phyloP scores from a whole-genome alignment of 2,797 vertebrate genomes.

The Pyrocephalus nanus region DNA sequence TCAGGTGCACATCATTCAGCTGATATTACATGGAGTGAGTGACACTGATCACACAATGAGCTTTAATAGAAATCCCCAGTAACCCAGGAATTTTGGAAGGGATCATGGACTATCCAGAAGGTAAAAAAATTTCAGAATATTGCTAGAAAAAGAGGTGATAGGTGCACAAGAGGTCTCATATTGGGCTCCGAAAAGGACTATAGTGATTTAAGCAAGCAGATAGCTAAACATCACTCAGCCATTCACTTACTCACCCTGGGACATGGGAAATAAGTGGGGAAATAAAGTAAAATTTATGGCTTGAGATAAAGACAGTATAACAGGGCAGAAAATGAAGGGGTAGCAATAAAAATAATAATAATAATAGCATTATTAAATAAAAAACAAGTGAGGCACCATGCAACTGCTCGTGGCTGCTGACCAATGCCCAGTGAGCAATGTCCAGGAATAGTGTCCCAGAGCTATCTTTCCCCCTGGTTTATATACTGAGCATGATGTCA shows the following conservation, averaged over 20 bases:
- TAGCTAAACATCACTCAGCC: neutral
- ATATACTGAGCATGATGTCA: neutral
- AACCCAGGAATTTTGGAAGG: neutral
- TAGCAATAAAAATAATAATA: too few species aligned
- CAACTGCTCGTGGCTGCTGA: neutral
- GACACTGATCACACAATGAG: neutral
- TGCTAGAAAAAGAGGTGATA: neutral
- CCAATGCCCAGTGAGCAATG: neutral
- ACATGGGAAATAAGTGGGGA: neutral
- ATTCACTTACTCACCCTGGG: accelerated
- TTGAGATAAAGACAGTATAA: neutral
- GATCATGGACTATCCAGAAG: neutral
- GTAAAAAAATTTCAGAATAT: neutral
- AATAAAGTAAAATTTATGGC: neutral
- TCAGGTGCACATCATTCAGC: neutral
- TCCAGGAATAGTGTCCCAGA: neutral
- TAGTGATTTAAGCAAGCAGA: neutral
- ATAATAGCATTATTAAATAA: neutral
- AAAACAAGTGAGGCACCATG: neutral
- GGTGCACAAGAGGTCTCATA: neutral
- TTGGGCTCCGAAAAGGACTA: neutral
- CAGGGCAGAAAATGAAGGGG: neutral
- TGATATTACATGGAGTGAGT: accelerated
- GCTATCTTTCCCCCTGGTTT: neutral
- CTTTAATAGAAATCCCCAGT: neutral